Base-by-base conservation (phyloP, 2,888 invertebrate species). In the Apamea sordens region DNA sequence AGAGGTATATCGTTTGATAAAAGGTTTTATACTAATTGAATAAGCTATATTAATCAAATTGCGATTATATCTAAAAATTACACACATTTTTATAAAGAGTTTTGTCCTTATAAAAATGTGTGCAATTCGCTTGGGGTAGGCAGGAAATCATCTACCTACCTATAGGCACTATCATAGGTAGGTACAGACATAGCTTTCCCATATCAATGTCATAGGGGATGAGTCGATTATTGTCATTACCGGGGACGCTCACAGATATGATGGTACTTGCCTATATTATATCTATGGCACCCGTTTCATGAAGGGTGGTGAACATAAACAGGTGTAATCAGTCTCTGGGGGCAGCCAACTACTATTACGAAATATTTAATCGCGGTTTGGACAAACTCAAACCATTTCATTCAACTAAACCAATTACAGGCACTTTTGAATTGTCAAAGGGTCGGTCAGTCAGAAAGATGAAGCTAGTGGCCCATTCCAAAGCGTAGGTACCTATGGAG, bases 221-320 rank as follows among this genome's bases (percentile, higher is more conserved):
- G 50, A 69, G 65, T 81, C 70, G 81, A 81, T 81, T 81, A 71
- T 80, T 80, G 64, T 81, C 65, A 81, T 61, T 81, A 80, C 65
- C 65, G 59, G 65, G 68, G 36, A 41, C 21, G 75, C 44, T 71
- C 36, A 61, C 41, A 80, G 69, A 41, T 15, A 70, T 80, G 59
- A 67, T 41, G 36, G n/a, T 78, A 53, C n/a, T 24, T 41, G 28
- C 18, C n/a, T 41, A 24, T 76, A 50, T 41, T 63, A 78, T 67
- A 36, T 79, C 36, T 56, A 8, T 47, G 11, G 28, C 69, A 75
- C 47, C 47, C 63, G 15, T 76, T 50, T n/a, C 28, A 50, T 70
- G 64, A 70, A 80, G 41, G 50, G 24, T 76, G 69, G 59, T 69
- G 64, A 70, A 69, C 63, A 69, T 41, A 75, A 75, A 75, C 80